phyloP scores from a whole-genome alignment of 2,113 vertebrate species.

The Dasyurus viverrinus region DNA sequence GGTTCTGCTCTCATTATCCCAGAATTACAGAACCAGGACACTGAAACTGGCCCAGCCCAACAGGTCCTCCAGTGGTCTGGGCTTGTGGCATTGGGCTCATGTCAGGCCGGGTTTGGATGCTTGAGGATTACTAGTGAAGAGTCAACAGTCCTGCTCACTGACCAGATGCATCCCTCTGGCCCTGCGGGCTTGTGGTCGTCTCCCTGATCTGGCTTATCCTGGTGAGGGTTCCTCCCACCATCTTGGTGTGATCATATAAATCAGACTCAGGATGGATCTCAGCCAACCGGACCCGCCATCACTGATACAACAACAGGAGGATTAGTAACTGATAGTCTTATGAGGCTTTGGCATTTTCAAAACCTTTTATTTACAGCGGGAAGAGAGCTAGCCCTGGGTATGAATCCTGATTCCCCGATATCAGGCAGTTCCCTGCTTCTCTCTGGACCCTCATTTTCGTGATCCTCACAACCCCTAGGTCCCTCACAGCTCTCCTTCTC shows the following conservation, averaged over 20 bases:
- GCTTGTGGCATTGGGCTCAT: too few species aligned
- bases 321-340: background rate
- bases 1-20: too few species aligned
- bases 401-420: background rate
- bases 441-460: background rate
- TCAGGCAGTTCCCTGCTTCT: background rate
- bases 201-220: too few species aligned
- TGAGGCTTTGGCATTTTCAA: background rate
- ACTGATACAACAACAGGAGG: background rate
- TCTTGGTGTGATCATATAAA: background rate
- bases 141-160: too few species aligned
- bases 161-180: too few species aligned
- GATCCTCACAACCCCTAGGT: background rate
- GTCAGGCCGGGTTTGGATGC: too few species aligned
- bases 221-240: too few species aligned
- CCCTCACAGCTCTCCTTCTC: background rate
- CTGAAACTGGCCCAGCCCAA: too few species aligned
- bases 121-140: too few species aligned
- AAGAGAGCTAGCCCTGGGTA: background rate
- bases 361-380: background rate
- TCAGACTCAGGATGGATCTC: background rate
- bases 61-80: background rate
- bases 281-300: background rate
- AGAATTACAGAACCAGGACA: too few species aligned
- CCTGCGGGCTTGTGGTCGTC: too few species aligned